Percentiles rank a stretch among this genome's conserved stretches.
These are phyloP conservation scores for Oxyteleia sp. DNA, from an alignment of 2,888 invertebrate genomes.

Conservation along the genomic window DNA sequence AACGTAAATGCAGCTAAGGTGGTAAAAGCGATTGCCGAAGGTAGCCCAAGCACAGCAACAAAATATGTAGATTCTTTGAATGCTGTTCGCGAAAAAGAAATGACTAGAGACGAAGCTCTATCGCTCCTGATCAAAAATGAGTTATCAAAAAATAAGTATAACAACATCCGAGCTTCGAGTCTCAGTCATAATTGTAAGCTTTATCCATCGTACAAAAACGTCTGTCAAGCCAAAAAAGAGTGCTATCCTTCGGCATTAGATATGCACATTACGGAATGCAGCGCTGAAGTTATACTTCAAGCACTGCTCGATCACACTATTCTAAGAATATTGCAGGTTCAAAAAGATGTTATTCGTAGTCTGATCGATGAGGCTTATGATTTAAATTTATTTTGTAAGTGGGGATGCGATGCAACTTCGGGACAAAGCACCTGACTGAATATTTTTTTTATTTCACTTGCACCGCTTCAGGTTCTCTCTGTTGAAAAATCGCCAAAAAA, in stretches of 20 bases:
- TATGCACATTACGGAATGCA: slow-evolving; percentile 64
- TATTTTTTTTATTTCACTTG: slow-evolving; percentile 66
- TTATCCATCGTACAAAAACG: slow-evolving; percentile 41
- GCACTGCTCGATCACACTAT: slow-evolving; percentile 36
- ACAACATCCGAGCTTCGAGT: slow-evolving; percentile 19
- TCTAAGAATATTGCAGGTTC: slow-evolving; percentile 49
- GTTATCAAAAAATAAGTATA: slow-evolving; percentile 33
- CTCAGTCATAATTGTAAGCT: slow-evolving; percentile 30
- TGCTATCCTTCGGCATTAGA: slow-evolving; percentile 40
- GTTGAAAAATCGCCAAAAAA: slow-evolving; percentile 14
- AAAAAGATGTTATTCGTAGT: slow-evolving; percentile 35
- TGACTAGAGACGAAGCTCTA: slow-evolving; percentile 50
- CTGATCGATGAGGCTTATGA: slow-evolving; percentile 25
- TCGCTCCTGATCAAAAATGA: slow-evolving; percentile 48
- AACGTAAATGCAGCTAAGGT: slow-evolving; percentile 46
- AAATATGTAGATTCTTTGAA: slow-evolving; percentile 48
- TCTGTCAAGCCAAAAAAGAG: slow-evolving; percentile 41
- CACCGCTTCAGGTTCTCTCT: slow-evolving; percentile 66
- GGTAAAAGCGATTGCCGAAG: slow-evolving; percentile 35
- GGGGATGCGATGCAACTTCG: slow-evolving; percentile 13
- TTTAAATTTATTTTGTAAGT: slow-evolving; percentile 48
- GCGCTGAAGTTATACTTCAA: slow-evolving; percentile 25
- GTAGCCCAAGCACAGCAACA: slow-evolving; percentile 45
- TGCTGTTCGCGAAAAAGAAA: slow-evolving; percentile 22
- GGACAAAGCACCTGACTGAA: slow-evolving; percentile 30